Percentiles rank a stretch among this genome's conserved stretches.
Evolutionary conservation across 1,140 invertebrate genomes (phyloP).

Genomic region (Bombus impatiens): DNA sequence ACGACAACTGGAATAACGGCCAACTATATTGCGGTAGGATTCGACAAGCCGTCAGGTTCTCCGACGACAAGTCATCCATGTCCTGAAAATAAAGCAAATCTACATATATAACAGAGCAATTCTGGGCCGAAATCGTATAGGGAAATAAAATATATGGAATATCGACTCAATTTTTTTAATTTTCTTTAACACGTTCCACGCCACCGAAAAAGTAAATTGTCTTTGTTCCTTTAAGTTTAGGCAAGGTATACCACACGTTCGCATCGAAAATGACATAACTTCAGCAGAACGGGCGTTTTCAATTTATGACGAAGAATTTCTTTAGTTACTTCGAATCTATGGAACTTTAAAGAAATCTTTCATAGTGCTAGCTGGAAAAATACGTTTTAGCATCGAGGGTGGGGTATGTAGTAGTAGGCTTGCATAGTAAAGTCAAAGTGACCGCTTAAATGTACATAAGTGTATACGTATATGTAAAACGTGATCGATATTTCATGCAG

Average conservation of each 20-base stretch:
- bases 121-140: not conserved
- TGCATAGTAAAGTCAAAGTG: too few species aligned
- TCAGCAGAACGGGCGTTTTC: too few species aligned
- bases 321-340: too few species aligned
- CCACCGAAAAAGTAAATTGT: not conserved
- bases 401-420: too few species aligned
- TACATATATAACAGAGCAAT: slow-evolving; percentile 48
- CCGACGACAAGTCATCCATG: slow-evolving; percentile 34
- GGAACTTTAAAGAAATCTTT: too few species aligned
- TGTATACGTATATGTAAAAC: too few species aligned
- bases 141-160: not conserved
- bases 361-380: too few species aligned
- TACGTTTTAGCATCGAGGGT: too few species aligned
- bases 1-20: slow-evolving; percentile 86
- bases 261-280: not conserved
- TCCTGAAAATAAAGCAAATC: slow-evolving; percentile 69
- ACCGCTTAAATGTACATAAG: too few species aligned
- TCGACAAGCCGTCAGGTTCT: slow-evolving; percentile 76
- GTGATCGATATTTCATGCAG: too few species aligned
- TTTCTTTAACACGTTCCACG: not conserved
- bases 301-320: too few species aligned
- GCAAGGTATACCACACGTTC: not conserved
- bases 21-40: slow-evolving; percentile 75
- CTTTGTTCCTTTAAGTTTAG: not conserved
- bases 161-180: not conserved